Percentiles rank a stretch among this genome's conserved stretches.
Conservation (phyloP, 2,113 vertebrate species). For the Aegithalos caudatus region DNA sequence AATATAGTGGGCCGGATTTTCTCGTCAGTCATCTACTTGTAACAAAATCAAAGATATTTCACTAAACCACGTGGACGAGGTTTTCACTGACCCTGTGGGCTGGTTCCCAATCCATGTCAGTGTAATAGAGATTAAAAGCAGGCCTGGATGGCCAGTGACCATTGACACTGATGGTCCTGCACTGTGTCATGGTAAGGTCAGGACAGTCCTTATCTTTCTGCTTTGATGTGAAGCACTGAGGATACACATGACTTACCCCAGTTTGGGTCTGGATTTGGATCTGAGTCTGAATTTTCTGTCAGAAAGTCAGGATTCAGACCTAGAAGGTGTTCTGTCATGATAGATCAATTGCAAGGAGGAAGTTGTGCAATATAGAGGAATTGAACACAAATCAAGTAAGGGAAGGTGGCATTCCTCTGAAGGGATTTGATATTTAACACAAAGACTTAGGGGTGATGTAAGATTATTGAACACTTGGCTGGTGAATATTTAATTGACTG, state of each 20-base stretch:
- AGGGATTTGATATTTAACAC: background rate
- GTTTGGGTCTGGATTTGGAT: background rate
- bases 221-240: constrained; percentile 18
- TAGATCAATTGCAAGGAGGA: background rate
- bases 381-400: background rate
- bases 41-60: background rate
- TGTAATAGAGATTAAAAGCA: background rate
- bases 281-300: background rate
- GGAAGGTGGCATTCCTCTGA: background rate
- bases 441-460: background rate
- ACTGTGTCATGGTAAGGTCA: background rate
- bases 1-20: background rate
- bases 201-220: background rate
- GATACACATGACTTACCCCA: background rate
- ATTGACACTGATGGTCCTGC: background rate
- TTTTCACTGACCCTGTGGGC: background rate
- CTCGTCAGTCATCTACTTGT: background rate
- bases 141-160: background rate
- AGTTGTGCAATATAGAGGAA: background rate
- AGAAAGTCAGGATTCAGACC: background rate
- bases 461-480: background rate
- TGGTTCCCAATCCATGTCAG: background rate
- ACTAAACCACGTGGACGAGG: background rate
- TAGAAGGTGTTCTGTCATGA: background rate
- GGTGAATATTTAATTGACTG: background rate